Base-by-base conservation (phyloP, 2,797 vertebrate species). In the Parambassis ranga region DNA sequence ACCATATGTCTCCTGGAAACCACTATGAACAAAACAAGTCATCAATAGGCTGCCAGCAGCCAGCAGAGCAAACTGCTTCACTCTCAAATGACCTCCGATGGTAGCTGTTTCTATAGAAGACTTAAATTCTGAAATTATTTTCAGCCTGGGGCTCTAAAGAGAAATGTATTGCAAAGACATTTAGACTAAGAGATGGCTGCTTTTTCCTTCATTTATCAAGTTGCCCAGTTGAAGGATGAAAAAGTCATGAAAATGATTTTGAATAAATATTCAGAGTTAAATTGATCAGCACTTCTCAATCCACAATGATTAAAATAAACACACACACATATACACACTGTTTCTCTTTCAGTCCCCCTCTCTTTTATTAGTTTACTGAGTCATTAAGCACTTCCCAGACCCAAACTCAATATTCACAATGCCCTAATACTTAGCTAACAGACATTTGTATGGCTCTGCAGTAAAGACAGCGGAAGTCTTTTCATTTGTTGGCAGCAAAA, bases 1-100 rank as follows among this genome's bases (percentile, higher is more conserved):
- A 43, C 64, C 81, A 79, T 68, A 83, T 77, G 76, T 86, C 62
- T 74, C 58, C 59, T n/a, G 71, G 62, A 85, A 75, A 76, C 72
- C 65, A 36, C 27, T 6, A 27, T 65, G 50, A 65, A 42, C 62
- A 81, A 85, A 88, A 86, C 68, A 84, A 85, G 76, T 59, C 79
- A 81, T 85, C 78, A 81, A 41, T 36, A 13, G 64, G 46, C 66
- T 52, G 64, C 56, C 57, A 66, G 61, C 59, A 50, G 49, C 1
- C 15, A 51, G 44, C 26, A 46, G 37, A 61, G 43, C 55, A 11
- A 77, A 64, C 43, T 41, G 46, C 57, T 50, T 71, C 39, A 3
- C 75, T 72, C 56, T 63, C 36, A 72, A 71, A 73, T 30, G 59
- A 70, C 63, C 51, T 71, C 22, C 32, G 32, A 75, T 69, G 58